A percentile compares a stretch with the other conserved stretches of the same genome.
phyloP scores from a whole-genome alignment of 1,140 invertebrate species.

The Conus betulinus region DNA sequence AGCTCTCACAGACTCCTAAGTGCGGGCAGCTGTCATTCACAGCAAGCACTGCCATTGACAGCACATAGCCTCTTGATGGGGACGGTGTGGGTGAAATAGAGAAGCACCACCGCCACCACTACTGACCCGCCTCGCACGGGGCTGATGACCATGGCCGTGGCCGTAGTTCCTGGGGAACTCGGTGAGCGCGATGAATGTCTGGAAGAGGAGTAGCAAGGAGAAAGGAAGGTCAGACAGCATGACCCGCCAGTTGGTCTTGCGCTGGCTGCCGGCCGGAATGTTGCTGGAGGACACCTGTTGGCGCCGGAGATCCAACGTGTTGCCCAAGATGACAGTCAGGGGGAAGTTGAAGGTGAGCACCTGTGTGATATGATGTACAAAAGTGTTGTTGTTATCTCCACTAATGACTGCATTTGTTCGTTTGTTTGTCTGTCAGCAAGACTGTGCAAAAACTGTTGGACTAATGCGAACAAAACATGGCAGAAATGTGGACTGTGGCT shows the following conservation, averaged over 20 bases:
- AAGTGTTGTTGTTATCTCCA: background rate
- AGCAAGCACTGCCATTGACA: slow-evolving; percentile 5
- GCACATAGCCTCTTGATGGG: slow-evolving; percentile 17
- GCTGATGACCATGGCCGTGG: slow-evolving; percentile 85
- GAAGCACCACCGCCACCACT: slow-evolving; percentile 79
- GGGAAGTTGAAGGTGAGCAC: slow-evolving; percentile 84
- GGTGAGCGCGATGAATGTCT: slow-evolving; percentile 85
- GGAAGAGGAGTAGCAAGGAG: slow-evolving; percentile 80
- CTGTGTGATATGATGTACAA: slow-evolving; percentile 67
- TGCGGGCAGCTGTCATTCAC: background rate
- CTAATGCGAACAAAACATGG: no score
- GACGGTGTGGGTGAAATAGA: slow-evolving; percentile 33
- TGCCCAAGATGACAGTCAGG: slow-evolving; percentile 82
- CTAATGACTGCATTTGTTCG: no score
- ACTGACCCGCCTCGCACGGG: slow-evolving; percentile 89
- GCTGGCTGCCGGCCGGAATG: slow-evolving; percentile 19
- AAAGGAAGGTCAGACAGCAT: slow-evolving; percentile 70
- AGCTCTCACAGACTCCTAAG: background rate
- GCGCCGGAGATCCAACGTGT: slow-evolving; percentile 77
- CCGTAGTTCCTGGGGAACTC: slow-evolving; percentile 89
- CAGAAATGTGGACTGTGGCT: no score
- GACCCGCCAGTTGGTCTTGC: slow-evolving; percentile 2
- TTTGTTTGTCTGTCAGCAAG: no score
- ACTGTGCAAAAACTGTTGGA: no score
- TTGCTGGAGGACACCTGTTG: slow-evolving; percentile 30